Base-by-base conservation (phyloP, 1,140 invertebrate species). In the Neodiprion virginianus region DNA sequence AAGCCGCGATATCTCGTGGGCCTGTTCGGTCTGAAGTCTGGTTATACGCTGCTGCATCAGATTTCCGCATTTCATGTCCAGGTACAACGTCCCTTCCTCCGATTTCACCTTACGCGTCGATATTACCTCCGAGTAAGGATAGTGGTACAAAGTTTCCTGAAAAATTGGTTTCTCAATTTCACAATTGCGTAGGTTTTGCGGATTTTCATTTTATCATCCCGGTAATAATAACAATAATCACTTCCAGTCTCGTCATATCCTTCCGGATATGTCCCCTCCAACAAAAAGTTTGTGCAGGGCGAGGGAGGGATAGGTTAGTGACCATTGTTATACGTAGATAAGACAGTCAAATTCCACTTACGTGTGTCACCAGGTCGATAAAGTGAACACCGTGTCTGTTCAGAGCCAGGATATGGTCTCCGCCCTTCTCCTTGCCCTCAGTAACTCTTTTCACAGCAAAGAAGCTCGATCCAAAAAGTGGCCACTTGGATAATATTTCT, bases 41-140 rank as follows among this genome's bases (percentile, higher is more conserved):
- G 97, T 97, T 75, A 99, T 97, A 76, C 97, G 92, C 89, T 98
- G 97, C 83, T 98, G 95, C 93, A 99, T 95, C 79, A 99, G 89
- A 85, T 98, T 98, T 21, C 97, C 97, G 84, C 96, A 96, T 89
- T 99, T 99, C 94, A 99, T 96, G 88, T 99, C 97, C 84, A 99
- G 89, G 87, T 96, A 99, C 69, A 98, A 91, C 1, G 95, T 94
- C 48, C 96, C 96, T 85, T 97, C 96, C 83, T 99, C 97, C 1
- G 96, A 97, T 77, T 92, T 91, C 66, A 97, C 96, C 90, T 98
- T 98, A 74, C 97, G 89, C 1, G 97, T 99, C 61, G 97, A 98
- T 82, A 99, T 97, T 66, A 99, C 96, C 84, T 99, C 97, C 73
- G 95, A 94, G 86, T 97, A 98, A 48, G 96, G 95, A 91, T 97